Percentiles rank a stretch among this genome's conserved stretches.
phyloP scores from a whole-genome alignment of 2,113 vertebrate species.

The Daubentonia madagascariensis region DNA sequence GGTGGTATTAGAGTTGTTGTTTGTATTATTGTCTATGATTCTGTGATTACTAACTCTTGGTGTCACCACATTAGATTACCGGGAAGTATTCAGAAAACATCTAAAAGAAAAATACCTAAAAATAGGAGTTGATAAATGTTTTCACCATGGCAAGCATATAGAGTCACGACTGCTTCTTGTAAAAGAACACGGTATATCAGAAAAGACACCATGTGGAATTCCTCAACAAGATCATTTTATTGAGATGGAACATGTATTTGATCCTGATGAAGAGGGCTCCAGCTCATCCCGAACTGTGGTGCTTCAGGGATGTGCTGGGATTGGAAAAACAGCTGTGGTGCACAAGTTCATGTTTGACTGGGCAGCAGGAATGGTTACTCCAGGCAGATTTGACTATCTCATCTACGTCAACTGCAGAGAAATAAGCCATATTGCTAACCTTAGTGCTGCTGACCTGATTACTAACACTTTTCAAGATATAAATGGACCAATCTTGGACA shows the following conservation, averaged over 20 bases:
- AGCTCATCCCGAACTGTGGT: conserved; percentile 1
- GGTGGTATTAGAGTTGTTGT: neutral
- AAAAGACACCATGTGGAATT: conserved; percentile 7
- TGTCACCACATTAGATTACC: conserved; percentile 43
- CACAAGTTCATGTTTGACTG: conserved; percentile 57
- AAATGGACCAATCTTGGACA: conserved; percentile 2
- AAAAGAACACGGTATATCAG: conserved; percentile 52
- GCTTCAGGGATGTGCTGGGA: conserved; percentile 23
- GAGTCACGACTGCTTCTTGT: neutral
- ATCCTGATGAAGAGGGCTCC: neutral
- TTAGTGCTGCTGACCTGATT: conserved; percentile 45
- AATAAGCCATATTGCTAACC: conserved; percentile 7
- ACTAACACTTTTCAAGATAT: conserved; percentile 12
- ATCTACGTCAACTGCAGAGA: conserved; percentile 47
- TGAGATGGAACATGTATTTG: conserved; percentile 44
- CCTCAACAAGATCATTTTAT: conserved; percentile 56
- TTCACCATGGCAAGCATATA: conserved; percentile 31
- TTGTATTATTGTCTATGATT: neutral
- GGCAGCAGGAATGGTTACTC: conserved; percentile 39
- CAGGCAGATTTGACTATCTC: conserved; percentile 56
- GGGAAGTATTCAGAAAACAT: conserved; percentile 26
- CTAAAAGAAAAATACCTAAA: conserved; percentile 61
- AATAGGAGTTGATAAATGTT: conserved; percentile 21
- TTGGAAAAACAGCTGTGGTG: conserved; percentile 50
- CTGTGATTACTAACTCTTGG: conserved; percentile 40